Evolutionary conservation across 2,888 invertebrate species (phyloP), one percentile per base, ranked within the genome.

Genomic region (Branchellion lobata): DNA sequence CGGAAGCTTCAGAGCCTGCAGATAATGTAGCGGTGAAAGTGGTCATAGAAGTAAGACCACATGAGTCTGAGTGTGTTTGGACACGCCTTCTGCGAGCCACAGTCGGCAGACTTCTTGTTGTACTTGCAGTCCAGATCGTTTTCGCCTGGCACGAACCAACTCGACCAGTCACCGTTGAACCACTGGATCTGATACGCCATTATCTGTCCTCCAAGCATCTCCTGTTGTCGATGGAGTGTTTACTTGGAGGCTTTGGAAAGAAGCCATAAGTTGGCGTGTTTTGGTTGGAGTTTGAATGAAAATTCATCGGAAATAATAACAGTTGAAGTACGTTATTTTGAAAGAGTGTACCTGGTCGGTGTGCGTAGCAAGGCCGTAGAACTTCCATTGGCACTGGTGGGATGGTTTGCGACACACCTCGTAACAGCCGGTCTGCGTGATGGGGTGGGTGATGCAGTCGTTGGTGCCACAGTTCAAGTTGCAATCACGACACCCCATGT

Each of bases 71-170:
- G 75, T 14, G 75, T 21, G 18, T 47, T 36, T 1, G 11, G 1
- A 31, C 75, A 75, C 11, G 29, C 29, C 14, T 5, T 40, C 40
- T 40, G 5, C 8, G 8, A 8, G 5, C 8, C 40, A 40, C 40
- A 40, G 5, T 5, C 14, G 40, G 40, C 40, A 8, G 40, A 5
- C 8, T 40, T 40, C 40, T 40, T 75, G 75, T 75, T 51, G 57
- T 29, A 57, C 27, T 75, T 75, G 75, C 75, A 75, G 53, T 75
- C 75, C 75, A 75, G n/a, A 53, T 75, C 75, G 33, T 75, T 75
- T 47, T 29, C 51, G 1, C 57, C 75, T 27, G 75, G 75, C 75
- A 75, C 75, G n/a, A 27, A 75, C 75, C 75, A 75, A 18, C 53
- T 21, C n/a, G 75, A 75, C 75, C 75, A 75, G 29, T 51, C 29